Conservation (phyloP, 2,113 vertebrate genomes). For the Eulemur rufifrons region DNA sequence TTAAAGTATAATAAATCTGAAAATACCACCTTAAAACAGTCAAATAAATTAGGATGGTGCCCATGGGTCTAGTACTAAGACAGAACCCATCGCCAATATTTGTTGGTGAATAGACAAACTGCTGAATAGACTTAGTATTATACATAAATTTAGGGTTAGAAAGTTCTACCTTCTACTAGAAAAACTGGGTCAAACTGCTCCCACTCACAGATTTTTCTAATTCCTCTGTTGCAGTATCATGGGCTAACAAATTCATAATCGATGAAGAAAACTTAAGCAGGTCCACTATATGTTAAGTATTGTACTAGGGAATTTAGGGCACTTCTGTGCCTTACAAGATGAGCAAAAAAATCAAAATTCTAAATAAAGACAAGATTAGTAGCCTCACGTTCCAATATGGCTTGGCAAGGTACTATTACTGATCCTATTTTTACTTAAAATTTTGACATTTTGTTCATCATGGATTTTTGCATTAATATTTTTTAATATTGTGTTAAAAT, state of each 20-base stretch:
- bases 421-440: conserved; percentile 34
- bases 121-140: background rate
- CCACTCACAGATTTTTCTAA: background rate
- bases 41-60: background rate
- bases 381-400: background rate
- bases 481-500: background rate
- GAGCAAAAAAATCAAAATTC: conserved; percentile 42
- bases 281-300: background rate
- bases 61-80: background rate
- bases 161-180: background rate
- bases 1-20: conserved; percentile 43
- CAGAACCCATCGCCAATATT: background rate
- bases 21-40: conserved; percentile 26
- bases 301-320: background rate
- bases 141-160: background rate
- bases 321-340: background rate
- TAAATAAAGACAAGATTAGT: background rate
- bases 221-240: background rate
- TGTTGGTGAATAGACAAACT: conserved; percentile 10
- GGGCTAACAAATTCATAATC: conserved; percentile 21
- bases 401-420: background rate
- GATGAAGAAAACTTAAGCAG: background rate
- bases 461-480: background rate
- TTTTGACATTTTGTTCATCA: background rate
- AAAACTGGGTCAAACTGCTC: background rate